Evolutionary conservation across 2,113 vertebrate species (phyloP).

Genomic region (Pimephales promelas): DNA sequence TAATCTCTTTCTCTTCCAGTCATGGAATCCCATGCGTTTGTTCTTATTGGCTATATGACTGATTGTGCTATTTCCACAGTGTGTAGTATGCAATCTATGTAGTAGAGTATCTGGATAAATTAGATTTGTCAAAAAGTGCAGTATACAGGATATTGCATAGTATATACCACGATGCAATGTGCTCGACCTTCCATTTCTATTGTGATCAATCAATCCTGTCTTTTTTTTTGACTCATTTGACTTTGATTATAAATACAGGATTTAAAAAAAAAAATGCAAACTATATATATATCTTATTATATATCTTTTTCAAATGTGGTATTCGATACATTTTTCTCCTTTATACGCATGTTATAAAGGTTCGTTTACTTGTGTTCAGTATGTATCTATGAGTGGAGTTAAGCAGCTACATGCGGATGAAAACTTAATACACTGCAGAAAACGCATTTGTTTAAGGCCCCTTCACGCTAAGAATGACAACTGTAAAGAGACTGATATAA

Average conservation of each 20-base stretch:
- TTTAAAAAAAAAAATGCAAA: no score
- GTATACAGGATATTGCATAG: background rate
- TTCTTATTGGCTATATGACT: background rate
- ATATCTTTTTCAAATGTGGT: background rate
- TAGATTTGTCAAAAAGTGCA: background rate
- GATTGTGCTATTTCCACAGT: background rate
- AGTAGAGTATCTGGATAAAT: background rate
- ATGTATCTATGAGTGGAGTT: background rate
- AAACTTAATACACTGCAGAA: background rate
- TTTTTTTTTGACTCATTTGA: background rate
- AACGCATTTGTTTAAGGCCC: background rate
- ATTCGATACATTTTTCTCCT: no score
- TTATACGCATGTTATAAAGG: background rate
- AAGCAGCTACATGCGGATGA: background rate
- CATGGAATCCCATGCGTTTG: background rate
- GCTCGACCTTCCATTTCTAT: background rate
- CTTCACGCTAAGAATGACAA: no score
- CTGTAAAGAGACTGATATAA: no score
- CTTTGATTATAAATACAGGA: background rate
- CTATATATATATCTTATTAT: no score
- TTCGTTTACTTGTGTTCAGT: background rate
- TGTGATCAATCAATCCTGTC: background rate
- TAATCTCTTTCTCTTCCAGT: background rate
- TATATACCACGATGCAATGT: background rate
- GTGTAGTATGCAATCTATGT: background rate